phyloP scores from a whole-genome alignment of 2,113 vertebrate genomes.

The Physeter macrocephalus region DNA sequence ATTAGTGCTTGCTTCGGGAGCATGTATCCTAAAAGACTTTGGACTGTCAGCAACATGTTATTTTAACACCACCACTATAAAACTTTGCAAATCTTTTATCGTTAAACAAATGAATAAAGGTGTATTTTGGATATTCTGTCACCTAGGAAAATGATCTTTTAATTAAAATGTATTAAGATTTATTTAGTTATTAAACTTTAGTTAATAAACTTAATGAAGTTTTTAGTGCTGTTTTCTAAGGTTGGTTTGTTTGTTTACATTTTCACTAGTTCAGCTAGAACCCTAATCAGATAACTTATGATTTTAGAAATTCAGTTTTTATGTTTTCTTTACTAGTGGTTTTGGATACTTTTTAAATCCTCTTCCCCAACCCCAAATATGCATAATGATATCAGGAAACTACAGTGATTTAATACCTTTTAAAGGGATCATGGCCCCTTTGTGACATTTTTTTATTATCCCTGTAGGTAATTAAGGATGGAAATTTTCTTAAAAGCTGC shows the following conservation, averaged over 20 bases:
- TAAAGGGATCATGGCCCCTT: background rate
- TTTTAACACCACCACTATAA: background rate
- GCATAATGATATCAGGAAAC: background rate
- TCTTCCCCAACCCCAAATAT: background rate
- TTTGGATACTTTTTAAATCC: background rate
- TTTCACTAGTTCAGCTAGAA: background rate
- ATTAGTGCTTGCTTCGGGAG: background rate
- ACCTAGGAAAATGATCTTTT: background rate
- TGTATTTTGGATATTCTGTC: background rate
- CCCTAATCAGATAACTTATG: background rate
- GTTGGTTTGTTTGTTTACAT: background rate
- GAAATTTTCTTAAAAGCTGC: background rate
- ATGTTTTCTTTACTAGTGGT: background rate
- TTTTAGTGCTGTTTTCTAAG: background rate
- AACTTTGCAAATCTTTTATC: background rate
- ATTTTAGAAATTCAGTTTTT: slow-evolving; percentile 14
- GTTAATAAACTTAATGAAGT: background rate
- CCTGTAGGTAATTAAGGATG: background rate
- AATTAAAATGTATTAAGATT: background rate
- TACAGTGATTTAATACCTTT: background rate
- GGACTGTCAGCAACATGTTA: background rate
- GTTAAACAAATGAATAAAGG: background rate
- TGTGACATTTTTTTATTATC: slow-evolving; percentile 11
- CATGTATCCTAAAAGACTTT: background rate
- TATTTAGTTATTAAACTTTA: slow-evolving; percentile 13